Conservation (phyloP, 2,888 invertebrate species). For the Drosophila tripunctata region DNA sequence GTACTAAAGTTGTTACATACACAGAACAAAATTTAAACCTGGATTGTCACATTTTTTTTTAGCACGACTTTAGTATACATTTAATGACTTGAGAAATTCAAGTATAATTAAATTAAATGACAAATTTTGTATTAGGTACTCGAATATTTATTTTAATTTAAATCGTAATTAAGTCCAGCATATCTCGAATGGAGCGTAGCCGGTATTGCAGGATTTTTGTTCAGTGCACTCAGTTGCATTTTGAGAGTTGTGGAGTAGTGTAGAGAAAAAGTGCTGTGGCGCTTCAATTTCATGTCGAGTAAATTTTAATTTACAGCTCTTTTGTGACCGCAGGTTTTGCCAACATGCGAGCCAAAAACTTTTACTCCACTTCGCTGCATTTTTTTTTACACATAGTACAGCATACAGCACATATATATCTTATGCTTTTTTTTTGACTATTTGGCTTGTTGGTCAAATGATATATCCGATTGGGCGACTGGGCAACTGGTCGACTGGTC, state of each 20-base stretch:
- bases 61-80: too few relatives aligned
- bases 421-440: slow-evolving; percentile 28
- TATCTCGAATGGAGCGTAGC: too few relatives aligned
- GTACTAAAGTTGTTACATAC: slow-evolving; percentile 13
- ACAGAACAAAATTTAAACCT: too few relatives aligned
- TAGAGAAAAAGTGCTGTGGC: neutral
- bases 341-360: slow-evolving; percentile 61
- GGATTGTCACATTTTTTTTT: too few relatives aligned
- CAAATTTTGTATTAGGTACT: too few relatives aligned
- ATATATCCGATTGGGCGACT: slow-evolving; percentile 51
- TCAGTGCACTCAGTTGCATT: too few relatives aligned
- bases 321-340: slow-evolving; percentile 71
- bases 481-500: slow-evolving; percentile 7
- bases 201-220: too few relatives aligned
- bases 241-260: slow-evolving; percentile 1
- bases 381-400: slow-evolving; percentile 8
- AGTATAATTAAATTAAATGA: too few relatives aligned
- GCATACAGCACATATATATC: slow-evolving; percentile 7
- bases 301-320: slow-evolving; percentile 79
- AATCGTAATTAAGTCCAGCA: too few relatives aligned
- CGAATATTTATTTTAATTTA: too few relatives aligned
- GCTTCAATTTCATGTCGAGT: slow-evolving; percentile 74
- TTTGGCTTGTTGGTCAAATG: slow-evolving; percentile 64
- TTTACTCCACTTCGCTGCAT: neutral
- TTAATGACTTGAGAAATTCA: too few relatives aligned